A percentile compares a stretch with the other conserved stretches of the same genome.
phyloP scores from a whole-genome alignment of 2,888 invertebrate species.

The Ennomos fuscantarius region DNA sequence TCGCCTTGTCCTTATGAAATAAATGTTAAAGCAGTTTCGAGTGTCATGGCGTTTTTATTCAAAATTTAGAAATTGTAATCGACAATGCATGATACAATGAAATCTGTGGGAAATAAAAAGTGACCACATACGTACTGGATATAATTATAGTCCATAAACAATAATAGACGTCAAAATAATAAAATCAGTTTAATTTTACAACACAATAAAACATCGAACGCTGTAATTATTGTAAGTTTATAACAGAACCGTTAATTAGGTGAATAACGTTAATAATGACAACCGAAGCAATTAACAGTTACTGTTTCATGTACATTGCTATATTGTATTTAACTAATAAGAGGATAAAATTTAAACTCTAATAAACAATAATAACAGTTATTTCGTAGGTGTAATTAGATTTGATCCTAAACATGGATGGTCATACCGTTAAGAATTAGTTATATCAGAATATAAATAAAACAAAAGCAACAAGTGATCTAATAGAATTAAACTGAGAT shows the following conservation, averaged over 20 bases:
- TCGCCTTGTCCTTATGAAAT: background rate
- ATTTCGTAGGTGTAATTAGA: too few species aligned
- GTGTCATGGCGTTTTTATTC: background rate
- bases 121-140: conserved; percentile 1
- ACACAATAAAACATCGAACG: conserved; percentile 23
- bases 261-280: conserved; percentile 12
- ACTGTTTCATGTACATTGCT: conserved; percentile 3
- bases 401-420: too few species aligned
- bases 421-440: too few species aligned
- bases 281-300: conserved; percentile 2
- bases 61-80: background rate
- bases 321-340: background rate
- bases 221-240: conserved; percentile 12
- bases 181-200: conserved; percentile 27
- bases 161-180: conserved; percentile 20
- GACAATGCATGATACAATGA: background rate
- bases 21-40: background rate
- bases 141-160: conserved; percentile 24
- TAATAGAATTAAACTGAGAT: conserved; percentile 7
- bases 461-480: conserved; percentile 12
- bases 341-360: too few species aligned
- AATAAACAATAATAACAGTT: too few species aligned
- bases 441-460: background rate
- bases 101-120: conserved; percentile 2
- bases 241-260: conserved; percentile 16